Conservation (phyloP, 1,140 invertebrate species). For the Bombus sibiricus region DNA sequence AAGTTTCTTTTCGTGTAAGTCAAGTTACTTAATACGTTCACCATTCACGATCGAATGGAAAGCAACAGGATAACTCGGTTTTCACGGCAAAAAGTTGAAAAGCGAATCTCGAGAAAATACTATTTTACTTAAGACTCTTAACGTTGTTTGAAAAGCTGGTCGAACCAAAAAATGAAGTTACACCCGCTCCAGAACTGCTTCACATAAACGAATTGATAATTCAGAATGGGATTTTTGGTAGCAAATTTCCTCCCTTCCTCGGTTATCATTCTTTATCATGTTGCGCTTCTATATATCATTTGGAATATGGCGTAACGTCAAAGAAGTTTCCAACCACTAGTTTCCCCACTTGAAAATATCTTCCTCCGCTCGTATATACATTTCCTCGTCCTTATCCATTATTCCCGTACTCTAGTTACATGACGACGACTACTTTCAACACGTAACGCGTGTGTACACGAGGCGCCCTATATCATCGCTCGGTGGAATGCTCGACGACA, state of each 20-base stretch:
- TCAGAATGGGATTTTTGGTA: not conserved
- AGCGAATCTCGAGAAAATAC: not conserved
- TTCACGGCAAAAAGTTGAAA: no score
- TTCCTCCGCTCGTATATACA: not conserved
- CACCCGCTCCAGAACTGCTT: no score
- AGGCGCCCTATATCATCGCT: slow-evolving; percentile 23
- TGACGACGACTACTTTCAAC: slow-evolving; percentile 39
- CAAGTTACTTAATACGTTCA: no score
- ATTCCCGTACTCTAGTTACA: slow-evolving; percentile 48
- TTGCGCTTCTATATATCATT: not conserved
- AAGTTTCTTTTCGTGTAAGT: no score
- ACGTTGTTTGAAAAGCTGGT: slow-evolving; percentile 1
- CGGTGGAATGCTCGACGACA: not conserved
- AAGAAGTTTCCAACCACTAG: not conserved
- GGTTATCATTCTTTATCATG: not conserved
- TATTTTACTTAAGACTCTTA: not conserved
- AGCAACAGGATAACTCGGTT: slow-evolving; percentile 8
- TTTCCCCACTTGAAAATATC: slow-evolving; percentile 25
- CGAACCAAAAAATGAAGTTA: slow-evolving; percentile 10
- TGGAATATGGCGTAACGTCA: not conserved
- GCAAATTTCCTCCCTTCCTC: no score
- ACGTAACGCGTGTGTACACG: slow-evolving; percentile 29
- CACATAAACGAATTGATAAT: not conserved
- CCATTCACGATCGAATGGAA: not conserved
- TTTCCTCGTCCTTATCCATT: slow-evolving; percentile 45